phyloP scores from a whole-genome alignment of 2,113 vertebrate species.

The Dasyurus viverrinus region DNA sequence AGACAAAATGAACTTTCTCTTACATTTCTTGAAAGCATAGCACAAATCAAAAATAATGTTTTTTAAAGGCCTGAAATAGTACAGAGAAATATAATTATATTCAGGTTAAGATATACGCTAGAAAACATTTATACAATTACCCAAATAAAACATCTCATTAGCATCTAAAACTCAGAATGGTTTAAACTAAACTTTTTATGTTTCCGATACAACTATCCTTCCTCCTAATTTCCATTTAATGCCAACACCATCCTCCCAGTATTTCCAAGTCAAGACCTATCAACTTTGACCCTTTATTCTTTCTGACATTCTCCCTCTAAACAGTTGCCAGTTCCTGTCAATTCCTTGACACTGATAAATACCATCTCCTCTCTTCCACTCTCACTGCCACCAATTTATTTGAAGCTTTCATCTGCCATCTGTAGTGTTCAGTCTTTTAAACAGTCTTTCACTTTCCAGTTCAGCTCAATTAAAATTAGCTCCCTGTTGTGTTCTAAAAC shows the following conservation, averaged over 20 bases:
- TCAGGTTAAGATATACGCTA: constrained; percentile 55
- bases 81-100: constrained; percentile 17
- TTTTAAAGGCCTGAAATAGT: constrained; percentile 52
- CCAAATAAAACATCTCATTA: background rate
- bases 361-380: background rate
- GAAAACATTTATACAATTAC: constrained; percentile 17
- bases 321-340: background rate
- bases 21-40: constrained; percentile 73
- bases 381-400: background rate
- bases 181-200: background rate
- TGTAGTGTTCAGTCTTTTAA: background rate
- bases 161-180: background rate
- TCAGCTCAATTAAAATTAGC: background rate
- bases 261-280: background rate
- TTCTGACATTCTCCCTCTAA: background rate
- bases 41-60: constrained; percentile 75
- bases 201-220: background rate
- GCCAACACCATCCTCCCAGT: background rate
- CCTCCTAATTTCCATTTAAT: background rate
- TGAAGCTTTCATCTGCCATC: background rate
- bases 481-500: background rate
- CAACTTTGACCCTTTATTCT: background rate
- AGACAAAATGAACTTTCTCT: constrained; percentile 66
- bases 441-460: background rate
- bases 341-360: background rate